Evolutionary conservation across 2,797 vertebrate genomes (phyloP).

Genomic region (Danio jaintianensis): DNA sequence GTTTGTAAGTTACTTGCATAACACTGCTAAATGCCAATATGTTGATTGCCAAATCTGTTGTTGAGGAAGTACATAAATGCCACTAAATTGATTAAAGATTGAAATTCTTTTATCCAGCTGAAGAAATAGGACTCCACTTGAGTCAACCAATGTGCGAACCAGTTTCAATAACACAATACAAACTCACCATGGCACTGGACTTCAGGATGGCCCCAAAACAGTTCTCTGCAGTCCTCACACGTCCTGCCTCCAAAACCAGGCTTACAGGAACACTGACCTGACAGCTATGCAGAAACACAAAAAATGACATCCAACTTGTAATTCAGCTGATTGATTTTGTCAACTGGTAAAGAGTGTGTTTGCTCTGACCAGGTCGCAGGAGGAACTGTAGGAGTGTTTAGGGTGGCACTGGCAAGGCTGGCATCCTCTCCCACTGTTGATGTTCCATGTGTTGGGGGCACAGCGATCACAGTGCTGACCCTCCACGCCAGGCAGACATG

Average conservation of each 20-base stretch:
- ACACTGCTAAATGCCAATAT: background rate
- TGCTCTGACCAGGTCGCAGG: conserved; percentile 89
- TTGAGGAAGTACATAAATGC: background rate
- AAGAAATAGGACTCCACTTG: background rate
- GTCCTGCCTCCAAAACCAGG: conserved; percentile 92
- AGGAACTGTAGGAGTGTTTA: conserved; percentile 78
- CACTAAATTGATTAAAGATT: background rate
- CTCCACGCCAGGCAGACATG: conserved; percentile 86
- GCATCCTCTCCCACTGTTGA: conserved; percentile 86
- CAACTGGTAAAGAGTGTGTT: background rate
- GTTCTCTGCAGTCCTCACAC: conserved; percentile 91
- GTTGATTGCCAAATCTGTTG: background rate
- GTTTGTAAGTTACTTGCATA: too few relatives aligned
- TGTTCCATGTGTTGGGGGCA: conserved; percentile 86
- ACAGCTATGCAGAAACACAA: conserved; percentile 66
- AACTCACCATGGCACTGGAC: conserved; percentile 87
- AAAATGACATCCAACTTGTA: background rate
- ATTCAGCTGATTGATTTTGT: background rate
- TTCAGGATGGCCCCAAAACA: conserved; percentile 93
- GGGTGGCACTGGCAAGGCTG: conserved; percentile 84
- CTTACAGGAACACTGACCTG: conserved; percentile 92
- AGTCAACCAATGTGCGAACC: background rate
- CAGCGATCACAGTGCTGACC: conserved; percentile 92
- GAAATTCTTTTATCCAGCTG: background rate
- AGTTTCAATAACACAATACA: background rate